Evolutionary conservation across 2,113 vertebrate genomes (phyloP).

Genomic region (Pelusios castaneus): DNA sequence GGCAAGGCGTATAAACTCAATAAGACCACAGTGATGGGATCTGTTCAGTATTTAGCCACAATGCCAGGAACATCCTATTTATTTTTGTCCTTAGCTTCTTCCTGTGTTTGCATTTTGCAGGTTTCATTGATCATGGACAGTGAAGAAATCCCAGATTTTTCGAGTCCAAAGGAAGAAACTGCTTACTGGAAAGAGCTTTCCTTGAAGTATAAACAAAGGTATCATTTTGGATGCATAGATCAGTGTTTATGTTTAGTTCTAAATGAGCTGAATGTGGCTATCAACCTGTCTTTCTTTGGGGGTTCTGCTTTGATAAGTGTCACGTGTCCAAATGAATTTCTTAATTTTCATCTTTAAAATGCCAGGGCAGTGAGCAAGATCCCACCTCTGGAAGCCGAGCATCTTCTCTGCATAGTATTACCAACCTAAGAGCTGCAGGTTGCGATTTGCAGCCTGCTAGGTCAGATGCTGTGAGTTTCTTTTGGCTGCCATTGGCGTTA

Average conservation of each 20-base stretch:
- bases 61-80: accelerated
- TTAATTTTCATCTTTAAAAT: slow-evolving; percentile 3
- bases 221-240: slow-evolving; percentile 2
- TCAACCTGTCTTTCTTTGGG: neutral
- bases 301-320: neutral
- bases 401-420: neutral
- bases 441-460: slow-evolving; percentile 41
- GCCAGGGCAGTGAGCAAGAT: neutral
- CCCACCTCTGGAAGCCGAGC: neutral
- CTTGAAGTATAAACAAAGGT: slow-evolving; percentile 96
- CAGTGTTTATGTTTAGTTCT: neutral
- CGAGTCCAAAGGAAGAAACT: slow-evolving; percentile 94
- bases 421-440: slow-evolving; percentile 13
- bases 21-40: accelerated
- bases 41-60: neutral
- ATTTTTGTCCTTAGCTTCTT: neutral
- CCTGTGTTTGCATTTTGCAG: slow-evolving; percentile 69
- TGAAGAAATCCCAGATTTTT: slow-evolving; percentile 96
- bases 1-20: neutral
- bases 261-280: neutral
- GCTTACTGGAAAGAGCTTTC: slow-evolving; percentile 96
- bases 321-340: neutral
- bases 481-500: neutral
- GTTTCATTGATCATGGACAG: slow-evolving; percentile 91
- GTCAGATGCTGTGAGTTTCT: neutral